Conservation (phyloP, 2,113 vertebrate species). For the Uria aalge region DNA sequence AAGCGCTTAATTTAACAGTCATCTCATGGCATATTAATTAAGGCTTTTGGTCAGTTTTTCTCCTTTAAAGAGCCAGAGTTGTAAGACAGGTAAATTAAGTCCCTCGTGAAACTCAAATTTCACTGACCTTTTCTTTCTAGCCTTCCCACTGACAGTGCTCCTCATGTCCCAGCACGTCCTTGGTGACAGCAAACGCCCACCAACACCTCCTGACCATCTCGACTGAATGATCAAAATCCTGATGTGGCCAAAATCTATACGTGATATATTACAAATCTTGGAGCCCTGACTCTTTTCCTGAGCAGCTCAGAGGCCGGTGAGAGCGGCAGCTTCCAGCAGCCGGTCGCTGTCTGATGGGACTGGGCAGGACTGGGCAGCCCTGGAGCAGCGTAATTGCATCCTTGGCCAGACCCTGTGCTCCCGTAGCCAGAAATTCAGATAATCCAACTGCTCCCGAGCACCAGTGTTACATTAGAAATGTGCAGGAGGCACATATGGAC, state of each 20-base stretch:
- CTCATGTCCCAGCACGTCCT: neutral
- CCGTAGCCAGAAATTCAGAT: constrained; percentile 11
- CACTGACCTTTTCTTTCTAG: neutral
- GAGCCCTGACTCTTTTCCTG: accelerated
- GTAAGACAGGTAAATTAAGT: neutral
- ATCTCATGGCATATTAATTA: constrained; percentile 23
- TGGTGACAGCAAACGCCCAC: neutral
- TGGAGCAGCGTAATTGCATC: neutral
- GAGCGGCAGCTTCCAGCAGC: neutral
- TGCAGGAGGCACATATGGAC: neutral
- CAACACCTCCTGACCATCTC: neutral
- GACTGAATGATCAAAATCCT: accelerated
- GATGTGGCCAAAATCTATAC: neutral
- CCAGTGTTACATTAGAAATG: neutral
- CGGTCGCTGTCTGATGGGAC: neutral
- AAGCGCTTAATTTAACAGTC: neutral
- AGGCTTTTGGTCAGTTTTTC: neutral
- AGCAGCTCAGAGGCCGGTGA: neutral
- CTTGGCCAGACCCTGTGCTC: neutral
- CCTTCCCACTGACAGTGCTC: neutral
- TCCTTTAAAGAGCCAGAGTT: neutral
- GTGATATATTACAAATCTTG: neutral
- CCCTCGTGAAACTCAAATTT: neutral
- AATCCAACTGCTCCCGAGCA: neutral
- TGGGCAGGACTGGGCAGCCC: neutral